A percentile compares a stretch with the other conserved stretches of the same genome.
Evolutionary conservation across 37 sponge, comb jelly and placozoan species (phyloP).

Genomic region (Eunapius fragilis): DNA sequence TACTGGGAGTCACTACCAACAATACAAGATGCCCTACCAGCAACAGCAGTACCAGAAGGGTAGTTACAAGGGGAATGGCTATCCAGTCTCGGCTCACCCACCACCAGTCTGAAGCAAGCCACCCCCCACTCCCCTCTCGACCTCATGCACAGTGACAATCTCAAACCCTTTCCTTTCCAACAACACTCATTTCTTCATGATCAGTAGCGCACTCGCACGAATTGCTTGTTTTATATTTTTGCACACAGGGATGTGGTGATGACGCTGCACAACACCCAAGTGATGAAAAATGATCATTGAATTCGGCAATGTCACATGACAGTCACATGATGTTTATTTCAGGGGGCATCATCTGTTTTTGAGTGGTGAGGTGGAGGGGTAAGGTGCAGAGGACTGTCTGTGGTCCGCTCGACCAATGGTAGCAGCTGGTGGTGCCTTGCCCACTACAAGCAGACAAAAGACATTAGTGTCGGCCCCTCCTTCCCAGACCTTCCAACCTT

Average conservation of each 20-base stretch:
- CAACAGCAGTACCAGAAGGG: background rate
- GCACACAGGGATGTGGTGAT: background rate
- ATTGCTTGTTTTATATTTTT: background rate
- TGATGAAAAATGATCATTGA: background rate
- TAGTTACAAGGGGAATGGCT: background rate
- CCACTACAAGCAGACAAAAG: background rate
- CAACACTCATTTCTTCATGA: background rate
- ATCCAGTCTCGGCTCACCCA: background rate
- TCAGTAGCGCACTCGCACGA: too few species aligned
- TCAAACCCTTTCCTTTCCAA: background rate
- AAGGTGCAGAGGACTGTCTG: background rate
- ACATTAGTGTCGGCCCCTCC: background rate
- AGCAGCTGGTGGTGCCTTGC: background rate
- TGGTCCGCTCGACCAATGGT: background rate
- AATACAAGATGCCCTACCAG: background rate
- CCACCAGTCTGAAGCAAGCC: background rate
- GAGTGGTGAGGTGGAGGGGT: background rate
- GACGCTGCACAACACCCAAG: background rate
- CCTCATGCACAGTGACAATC: background rate
- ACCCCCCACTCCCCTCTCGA: too few species aligned
- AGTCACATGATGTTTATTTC: background rate
- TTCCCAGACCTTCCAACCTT: background rate
- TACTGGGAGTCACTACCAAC: background rate
- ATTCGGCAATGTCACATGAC: background rate
- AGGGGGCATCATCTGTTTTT: background rate